A percentile compares a stretch with the other conserved stretches of the same genome.
Conservation (phyloP, 2,888 invertebrate species). For the Saturnia japonica region DNA sequence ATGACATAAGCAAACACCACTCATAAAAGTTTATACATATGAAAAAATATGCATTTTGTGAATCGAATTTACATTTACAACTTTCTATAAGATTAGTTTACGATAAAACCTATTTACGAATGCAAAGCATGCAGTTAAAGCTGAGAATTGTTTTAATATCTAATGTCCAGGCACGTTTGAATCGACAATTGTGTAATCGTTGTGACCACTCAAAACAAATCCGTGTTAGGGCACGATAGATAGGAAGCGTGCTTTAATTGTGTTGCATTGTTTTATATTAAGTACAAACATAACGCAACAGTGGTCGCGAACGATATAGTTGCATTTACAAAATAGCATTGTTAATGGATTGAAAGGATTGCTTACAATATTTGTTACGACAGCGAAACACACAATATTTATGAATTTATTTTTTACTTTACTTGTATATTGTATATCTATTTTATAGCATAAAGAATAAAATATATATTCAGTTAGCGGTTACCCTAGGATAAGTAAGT, state of each 20-base stretch:
- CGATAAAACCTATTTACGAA: constrained; percentile 17
- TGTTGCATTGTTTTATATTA: constrained; percentile 27
- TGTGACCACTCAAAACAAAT: constrained; percentile 27
- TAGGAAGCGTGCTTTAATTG: constrained; percentile 30
- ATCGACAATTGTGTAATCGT: constrained; percentile 41
- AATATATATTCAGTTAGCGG: background rate
- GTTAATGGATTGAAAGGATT: background rate
- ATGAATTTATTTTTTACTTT: background rate
- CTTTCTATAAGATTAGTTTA: constrained; percentile 18
- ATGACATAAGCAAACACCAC: background rate
- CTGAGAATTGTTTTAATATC: constrained; percentile 29
- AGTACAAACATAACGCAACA: constrained; percentile 18
- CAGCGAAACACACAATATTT: constrained; percentile 1
- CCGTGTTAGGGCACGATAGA: constrained; percentile 36
- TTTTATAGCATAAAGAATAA: background rate
- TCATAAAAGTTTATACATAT: constrained; percentile 4
- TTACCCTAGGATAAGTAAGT: too few relatives aligned
- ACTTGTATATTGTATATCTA: background rate
- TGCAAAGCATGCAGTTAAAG: constrained; percentile 17
- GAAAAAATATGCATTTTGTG: constrained; percentile 25
- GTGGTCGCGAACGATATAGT: constrained; percentile 1
- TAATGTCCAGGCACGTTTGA: constrained; percentile 37
- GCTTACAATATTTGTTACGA: constrained; percentile 7
- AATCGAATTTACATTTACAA: constrained; percentile 11
- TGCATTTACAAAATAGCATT: constrained; percentile 9